Evolutionary conservation across 2,113 vertebrate species (phyloP).

Genomic region (Poecilia latipinna): DNA sequence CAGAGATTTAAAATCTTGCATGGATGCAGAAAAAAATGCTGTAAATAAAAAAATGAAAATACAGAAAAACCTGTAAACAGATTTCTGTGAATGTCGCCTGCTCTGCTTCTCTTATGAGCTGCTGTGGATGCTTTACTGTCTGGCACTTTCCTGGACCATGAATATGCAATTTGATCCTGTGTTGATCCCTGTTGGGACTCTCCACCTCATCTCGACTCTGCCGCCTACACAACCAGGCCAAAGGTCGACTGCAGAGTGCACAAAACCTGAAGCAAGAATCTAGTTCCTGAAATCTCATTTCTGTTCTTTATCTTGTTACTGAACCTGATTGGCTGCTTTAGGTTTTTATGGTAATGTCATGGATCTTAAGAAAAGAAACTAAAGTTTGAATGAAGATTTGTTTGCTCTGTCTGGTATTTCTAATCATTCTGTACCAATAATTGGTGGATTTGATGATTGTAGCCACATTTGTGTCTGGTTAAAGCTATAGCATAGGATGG

Average conservation of each 20-base stretch:
- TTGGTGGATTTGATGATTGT: too few species aligned
- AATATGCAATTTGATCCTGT: constrained; percentile 55
- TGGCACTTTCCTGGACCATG: constrained; percentile 27
- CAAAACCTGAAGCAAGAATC: constrained; percentile 4
- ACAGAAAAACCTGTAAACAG: constrained; percentile 41
- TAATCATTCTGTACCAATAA: too few species aligned
- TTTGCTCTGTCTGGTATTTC: too few species aligned
- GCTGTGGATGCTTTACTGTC: constrained; percentile 23
- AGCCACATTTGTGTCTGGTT: too few species aligned
- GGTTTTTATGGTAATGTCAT: not conserved
- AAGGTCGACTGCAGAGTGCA: constrained; percentile 6
- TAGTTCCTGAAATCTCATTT: not conserved
- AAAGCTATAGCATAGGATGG: too few species aligned
- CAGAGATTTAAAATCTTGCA: constrained; percentile 14
- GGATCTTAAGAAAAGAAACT: not conserved
- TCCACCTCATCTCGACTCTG: constrained; percentile 6
- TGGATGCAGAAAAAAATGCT: constrained; percentile 41
- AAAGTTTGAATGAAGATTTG: not conserved
- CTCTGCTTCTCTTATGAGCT: constrained; percentile 5
- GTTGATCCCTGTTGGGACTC: constrained; percentile 33
- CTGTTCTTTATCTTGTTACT: not conserved
- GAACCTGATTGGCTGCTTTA: not conserved
- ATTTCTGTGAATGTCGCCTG: constrained; percentile 11
- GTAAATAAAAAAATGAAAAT: constrained; percentile 50
- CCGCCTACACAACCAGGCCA: constrained; percentile 23